phyloP scores from a whole-genome alignment of 2,113 vertebrate species.

The Saiga tatarica region DNA sequence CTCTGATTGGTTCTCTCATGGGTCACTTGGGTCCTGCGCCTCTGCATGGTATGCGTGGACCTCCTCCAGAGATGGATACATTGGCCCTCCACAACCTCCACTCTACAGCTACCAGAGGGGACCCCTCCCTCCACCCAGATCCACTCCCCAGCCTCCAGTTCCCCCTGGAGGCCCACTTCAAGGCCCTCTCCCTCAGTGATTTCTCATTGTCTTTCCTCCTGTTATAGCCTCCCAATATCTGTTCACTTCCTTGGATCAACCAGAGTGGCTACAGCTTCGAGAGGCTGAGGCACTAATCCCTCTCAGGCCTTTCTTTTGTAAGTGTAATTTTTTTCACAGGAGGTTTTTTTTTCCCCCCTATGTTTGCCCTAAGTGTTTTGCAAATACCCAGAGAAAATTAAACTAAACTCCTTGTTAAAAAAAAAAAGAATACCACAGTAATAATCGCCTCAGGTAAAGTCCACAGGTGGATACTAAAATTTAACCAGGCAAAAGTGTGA shows the following conservation, averaged over 20 bases:
- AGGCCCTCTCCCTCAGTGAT: not conserved
- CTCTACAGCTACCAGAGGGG: slow-evolving; percentile 93
- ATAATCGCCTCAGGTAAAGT: not conserved
- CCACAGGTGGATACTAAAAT: not conserved
- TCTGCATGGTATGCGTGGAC: slow-evolving; percentile 92
- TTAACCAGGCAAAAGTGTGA: not conserved
- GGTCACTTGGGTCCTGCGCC: slow-evolving; percentile 88
- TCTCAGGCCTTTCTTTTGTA: not conserved
- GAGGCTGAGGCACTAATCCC: not conserved
- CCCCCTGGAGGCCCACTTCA: not conserved
- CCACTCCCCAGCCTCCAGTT: not conserved
- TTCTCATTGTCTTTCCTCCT: not conserved
- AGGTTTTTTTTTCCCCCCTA: not conserved
- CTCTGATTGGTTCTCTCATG: slow-evolving; percentile 79
- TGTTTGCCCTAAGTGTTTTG: slow-evolving; percentile 54
- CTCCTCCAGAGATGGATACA: slow-evolving; percentile 94
- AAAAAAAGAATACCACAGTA: not conserved
- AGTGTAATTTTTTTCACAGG: not conserved
- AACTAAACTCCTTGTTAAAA: slow-evolving; percentile 50
- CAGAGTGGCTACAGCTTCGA: slow-evolving; percentile 21
- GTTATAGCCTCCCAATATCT: not conserved
- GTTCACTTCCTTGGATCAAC: slow-evolving; percentile 58
- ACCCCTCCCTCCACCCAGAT: slow-evolving; percentile 65
- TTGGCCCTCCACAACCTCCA: slow-evolving; percentile 90
- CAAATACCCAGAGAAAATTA: slow-evolving; percentile 60